Evolutionary conservation across 2,888 invertebrate species (phyloP).

Genomic region (Rhogogaster chlorosoma): DNA sequence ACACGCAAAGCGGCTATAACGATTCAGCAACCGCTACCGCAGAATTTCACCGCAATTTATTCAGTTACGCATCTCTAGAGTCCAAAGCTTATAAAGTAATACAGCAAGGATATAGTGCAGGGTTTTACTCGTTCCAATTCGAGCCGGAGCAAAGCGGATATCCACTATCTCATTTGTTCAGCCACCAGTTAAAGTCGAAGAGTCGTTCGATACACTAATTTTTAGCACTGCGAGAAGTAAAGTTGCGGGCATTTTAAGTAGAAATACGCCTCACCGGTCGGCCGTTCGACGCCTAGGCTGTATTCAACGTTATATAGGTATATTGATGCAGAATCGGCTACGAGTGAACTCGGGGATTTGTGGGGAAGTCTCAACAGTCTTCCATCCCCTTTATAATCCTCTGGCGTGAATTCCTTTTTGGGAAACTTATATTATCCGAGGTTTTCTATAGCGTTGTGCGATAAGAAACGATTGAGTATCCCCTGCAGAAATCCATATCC

Average conservation of each 20-base stretch:
- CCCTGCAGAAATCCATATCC: neutral
- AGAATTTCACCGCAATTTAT: neutral
- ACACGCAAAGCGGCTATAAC: neutral
- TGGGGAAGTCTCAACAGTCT: neutral
- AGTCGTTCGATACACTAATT: neutral
- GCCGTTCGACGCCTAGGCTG: neutral
- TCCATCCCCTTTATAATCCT: conserved; percentile 3
- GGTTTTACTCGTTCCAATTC: neutral
- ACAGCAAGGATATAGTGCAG: neutral
- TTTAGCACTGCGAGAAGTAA: neutral
- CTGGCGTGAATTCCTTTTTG: neutral
- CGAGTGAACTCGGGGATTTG: neutral
- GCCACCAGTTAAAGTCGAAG: neutral
- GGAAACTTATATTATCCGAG: neutral
- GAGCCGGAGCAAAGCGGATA: neutral
- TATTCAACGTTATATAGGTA: neutral
- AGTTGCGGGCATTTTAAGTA: neutral
- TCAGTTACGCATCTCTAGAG: neutral
- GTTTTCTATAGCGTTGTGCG: neutral
- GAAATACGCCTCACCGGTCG: neutral
- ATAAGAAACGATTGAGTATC: neutral
- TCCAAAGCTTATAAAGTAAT: neutral
- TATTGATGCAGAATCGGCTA: neutral
- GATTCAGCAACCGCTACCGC: neutral
- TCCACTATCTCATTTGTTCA: neutral